Conservation (phyloP, 30 jellyfish, hydroid and myxozoan genomes). For the Catostylus mosaicus region DNA sequence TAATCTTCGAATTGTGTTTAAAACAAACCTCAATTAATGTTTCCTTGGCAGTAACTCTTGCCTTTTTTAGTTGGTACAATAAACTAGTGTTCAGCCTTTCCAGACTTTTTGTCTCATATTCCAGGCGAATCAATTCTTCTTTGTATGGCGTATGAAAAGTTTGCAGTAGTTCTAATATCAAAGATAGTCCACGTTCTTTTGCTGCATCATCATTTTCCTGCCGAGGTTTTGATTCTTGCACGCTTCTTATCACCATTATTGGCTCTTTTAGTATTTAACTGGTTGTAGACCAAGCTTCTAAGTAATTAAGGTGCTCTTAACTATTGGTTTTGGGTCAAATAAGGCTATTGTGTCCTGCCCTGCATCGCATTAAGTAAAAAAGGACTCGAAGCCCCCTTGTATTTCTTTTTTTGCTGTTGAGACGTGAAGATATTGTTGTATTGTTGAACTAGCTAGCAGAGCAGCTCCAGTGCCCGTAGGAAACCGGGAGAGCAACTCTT, state of each 20-base stretch:
- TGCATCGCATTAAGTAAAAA: too few species aligned
- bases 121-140: conserved; percentile 18
- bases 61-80: conserved; percentile 24
- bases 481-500: too few species aligned
- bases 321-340: too few species aligned
- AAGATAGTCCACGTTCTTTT: neutral
- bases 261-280: neutral
- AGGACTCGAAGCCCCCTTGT: too few species aligned
- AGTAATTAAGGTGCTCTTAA: too few species aligned
- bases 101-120: neutral
- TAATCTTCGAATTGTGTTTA: neutral
- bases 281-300: too few species aligned
- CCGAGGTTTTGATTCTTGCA: neutral
- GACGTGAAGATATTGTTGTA: too few species aligned
- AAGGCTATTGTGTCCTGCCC: too few species aligned
- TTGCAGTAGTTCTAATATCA: conserved; percentile 22
- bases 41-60: conserved; percentile 28
- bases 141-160: neutral
- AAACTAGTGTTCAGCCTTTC: conserved; percentile 25
- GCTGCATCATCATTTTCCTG: neutral
- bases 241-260: neutral
- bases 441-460: too few species aligned
- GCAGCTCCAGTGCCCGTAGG: too few species aligned
- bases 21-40: conserved; percentile 23
- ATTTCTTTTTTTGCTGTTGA: too few species aligned